phyloP scores from a whole-genome alignment of 1,140 invertebrate species.

The Zaprionus gabonicus region DNA sequence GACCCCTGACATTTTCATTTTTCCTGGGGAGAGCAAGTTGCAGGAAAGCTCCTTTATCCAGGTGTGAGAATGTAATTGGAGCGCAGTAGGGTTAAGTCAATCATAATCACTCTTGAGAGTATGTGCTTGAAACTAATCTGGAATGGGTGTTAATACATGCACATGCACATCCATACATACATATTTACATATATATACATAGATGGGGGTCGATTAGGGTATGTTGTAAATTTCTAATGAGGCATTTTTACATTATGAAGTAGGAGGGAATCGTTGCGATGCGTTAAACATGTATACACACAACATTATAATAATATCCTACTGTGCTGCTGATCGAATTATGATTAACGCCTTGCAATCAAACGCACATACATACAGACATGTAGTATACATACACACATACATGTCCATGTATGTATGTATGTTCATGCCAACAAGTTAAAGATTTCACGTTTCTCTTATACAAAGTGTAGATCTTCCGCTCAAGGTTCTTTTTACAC shows the following conservation, averaged over 20 bases:
- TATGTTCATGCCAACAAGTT: background rate
- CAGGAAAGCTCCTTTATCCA: background rate
- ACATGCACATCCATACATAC: background rate
- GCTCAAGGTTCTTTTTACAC: background rate
- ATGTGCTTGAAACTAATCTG: slow-evolving; percentile 20
- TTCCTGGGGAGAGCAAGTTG: slow-evolving; percentile 16
- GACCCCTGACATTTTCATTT: slow-evolving; percentile 44
- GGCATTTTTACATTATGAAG: background rate
- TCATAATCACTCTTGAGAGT: slow-evolving; percentile 22
- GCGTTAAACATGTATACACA: background rate
- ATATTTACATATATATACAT: background rate
- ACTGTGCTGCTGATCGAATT: slow-evolving; percentile 23
- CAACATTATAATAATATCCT: background rate
- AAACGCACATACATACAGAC: background rate
- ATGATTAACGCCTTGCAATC: background rate
- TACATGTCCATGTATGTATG: slow-evolving; percentile 5
- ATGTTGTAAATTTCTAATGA: slow-evolving; percentile 1
- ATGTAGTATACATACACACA: background rate
- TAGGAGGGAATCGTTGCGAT: background rate
- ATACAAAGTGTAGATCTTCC: slow-evolving; percentile 6
- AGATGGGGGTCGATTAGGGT: background rate
- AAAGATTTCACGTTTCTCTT: background rate
- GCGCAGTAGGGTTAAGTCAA: slow-evolving; percentile 22
- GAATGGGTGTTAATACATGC: slow-evolving; percentile 13
- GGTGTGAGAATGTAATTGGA: slow-evolving; percentile 3